A percentile compares a stretch with the other conserved stretches of the same genome.
Evolutionary conservation across 2,113 vertebrate genomes (phyloP).

Genomic region (Daubentonia madagascariensis): DNA sequence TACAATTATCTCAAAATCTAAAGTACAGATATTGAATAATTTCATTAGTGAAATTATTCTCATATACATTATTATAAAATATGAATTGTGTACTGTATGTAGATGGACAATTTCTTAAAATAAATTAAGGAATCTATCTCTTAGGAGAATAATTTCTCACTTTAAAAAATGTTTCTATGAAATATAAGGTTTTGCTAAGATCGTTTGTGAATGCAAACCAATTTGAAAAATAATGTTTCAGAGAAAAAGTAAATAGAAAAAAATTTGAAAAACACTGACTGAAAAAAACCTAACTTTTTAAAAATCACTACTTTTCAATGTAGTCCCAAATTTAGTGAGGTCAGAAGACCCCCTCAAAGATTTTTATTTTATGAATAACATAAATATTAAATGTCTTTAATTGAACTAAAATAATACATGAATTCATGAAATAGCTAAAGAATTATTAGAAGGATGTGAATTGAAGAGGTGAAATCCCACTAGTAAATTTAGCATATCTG

Average conservation of each 20-base stretch:
- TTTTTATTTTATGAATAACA: neutral
- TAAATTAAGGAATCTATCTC: neutral
- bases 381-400: neutral
- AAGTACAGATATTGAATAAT: neutral
- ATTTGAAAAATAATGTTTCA: neutral
- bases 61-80: neutral
- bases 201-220: neutral
- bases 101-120: neutral
- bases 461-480: neutral
- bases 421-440: neutral
- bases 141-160: neutral
- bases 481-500: neutral
- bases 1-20: neutral
- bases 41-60: neutral
- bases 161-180: neutral
- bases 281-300: neutral
- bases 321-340: neutral
- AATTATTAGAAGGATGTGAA: neutral
- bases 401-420: slow-evolving; percentile 15
- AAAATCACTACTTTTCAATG: neutral
- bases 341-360: neutral
- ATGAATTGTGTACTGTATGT: neutral
- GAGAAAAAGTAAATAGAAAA: neutral
- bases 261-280: neutral
- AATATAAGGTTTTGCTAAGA: neutral